Base-by-base conservation (phyloP, 2,113 vertebrate genomes). In the Himantopus leucocephalus region DNA sequence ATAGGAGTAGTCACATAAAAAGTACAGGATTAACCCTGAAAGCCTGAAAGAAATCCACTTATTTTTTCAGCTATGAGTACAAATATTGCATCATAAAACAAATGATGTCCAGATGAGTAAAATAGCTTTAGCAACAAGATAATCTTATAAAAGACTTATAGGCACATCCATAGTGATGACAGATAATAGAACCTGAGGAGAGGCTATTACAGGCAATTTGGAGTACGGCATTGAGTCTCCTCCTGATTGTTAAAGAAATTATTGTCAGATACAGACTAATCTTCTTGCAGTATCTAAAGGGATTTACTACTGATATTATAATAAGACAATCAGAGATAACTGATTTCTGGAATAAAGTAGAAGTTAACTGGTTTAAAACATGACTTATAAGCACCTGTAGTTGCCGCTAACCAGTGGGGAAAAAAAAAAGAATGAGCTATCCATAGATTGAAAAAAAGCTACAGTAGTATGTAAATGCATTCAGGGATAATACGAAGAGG, bases 21-120 rank as follows among this genome's bases (percentile, higher is more conserved):
- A 94, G 35, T 10, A 68, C 8, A 89, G 39, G 75, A 88, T 92
- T 90, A 86, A 64, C 21, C 30, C 35, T 75, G 19, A 90, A 93
- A 91, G 66, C 20, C 50, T 71, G 26, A 89, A 83, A 84, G 35
- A 77, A 88, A 84, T 37, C 6, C 47, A 30, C 35, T 56, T n/a
- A 12, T 64, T 67, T 90, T 92, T 94, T 86, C 14, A 14, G 21
- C 43, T 91, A 81, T 32, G 48, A 94, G 92, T 94, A 80, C 30
- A 94, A 93, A 67, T 91, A 89, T 22, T 85, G 35, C 53, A 58
- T 86, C 79, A 88, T 70, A 85, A 68, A 95, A 18, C 68, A 94
- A 94, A 93, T 35, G 1, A 84, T 74, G 21, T 67, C 72, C 72
- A 88, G 85, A 96, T 75, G 64, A 91, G 60, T 81, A 91, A 86